Conservation (phyloP, 2,888 invertebrate species). For the Drosophila nr. perissopoda region DNA sequence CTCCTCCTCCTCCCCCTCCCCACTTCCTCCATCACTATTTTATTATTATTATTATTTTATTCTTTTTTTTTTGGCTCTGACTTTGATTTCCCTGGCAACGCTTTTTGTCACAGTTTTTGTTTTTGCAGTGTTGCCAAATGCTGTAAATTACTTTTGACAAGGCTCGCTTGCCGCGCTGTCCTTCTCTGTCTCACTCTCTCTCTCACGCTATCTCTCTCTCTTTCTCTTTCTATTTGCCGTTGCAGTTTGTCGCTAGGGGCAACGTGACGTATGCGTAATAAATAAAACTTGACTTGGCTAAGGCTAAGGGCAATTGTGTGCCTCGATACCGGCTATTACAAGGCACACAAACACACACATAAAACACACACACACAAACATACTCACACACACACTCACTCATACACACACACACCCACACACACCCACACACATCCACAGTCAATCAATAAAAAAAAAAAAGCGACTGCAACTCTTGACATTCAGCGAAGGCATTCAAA, state of each 20-base stretch:
- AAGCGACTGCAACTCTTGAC: slow-evolving; percentile 68
- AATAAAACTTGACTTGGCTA: slow-evolving; percentile 53
- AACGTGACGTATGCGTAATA: slow-evolving; percentile 77
- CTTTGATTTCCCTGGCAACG: slow-evolving; percentile 66
- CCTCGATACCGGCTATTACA: slow-evolving; percentile 54
- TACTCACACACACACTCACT: background rate
- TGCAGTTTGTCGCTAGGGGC: slow-evolving; percentile 35
- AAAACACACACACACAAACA: slow-evolving; percentile 2
- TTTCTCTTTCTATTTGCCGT: slow-evolving; percentile 9
- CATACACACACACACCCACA: background rate
- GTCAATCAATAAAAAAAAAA: slow-evolving; percentile 66
- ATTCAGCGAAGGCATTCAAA: slow-evolving; percentile 71
- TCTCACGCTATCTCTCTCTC: background rate
- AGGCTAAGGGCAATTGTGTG: slow-evolving; percentile 65
- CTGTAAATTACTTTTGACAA: slow-evolving; percentile 43
- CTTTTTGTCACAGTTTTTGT: background rate
- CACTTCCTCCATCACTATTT: background rate
- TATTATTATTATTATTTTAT: slow-evolving; percentile 29
- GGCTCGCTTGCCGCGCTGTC: background rate
- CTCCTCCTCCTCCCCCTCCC: no score
- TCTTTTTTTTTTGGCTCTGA: slow-evolving; percentile 19
- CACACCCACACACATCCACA: slow-evolving; percentile 8
- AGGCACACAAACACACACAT: slow-evolving; percentile 2
- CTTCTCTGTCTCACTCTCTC: background rate
- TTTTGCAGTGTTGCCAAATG: slow-evolving; percentile 29